phyloP scores from a whole-genome alignment of 2,113 vertebrate genomes.

The Lepidothrix coronata region DNA sequence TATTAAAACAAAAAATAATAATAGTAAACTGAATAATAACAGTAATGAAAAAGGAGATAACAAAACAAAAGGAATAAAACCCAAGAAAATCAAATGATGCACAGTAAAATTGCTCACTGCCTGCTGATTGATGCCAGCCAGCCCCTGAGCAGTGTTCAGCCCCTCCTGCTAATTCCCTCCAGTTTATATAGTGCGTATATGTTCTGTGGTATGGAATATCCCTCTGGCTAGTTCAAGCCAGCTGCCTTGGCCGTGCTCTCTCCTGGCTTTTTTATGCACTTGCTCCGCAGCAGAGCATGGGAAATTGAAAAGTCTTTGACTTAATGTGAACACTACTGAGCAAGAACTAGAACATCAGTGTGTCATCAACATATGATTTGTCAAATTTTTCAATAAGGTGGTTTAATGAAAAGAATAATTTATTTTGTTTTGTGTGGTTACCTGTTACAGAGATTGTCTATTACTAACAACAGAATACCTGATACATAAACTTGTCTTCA shows the following conservation, averaged over 20 bases:
- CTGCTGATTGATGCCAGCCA: background rate
- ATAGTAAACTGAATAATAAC: background rate
- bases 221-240: background rate
- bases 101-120: background rate
- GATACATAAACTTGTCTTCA: background rate
- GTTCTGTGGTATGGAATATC: background rate
- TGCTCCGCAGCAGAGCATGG: background rate
- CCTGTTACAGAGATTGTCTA: background rate
- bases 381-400: background rate
- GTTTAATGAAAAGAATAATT: background rate
- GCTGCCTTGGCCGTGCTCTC: background rate
- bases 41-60: background rate
- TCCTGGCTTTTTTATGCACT: background rate
- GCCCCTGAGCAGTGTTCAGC: too few relatives aligned
- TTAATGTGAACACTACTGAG: too few relatives aligned
- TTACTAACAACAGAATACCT: background rate
- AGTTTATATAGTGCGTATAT: background rate
- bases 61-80: background rate
- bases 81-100: background rate
- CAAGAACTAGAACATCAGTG: accelerated
- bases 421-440: background rate
- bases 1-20: background rate
- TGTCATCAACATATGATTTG: background rate
- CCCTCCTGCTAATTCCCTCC: background rate
- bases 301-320: background rate